A percentile compares a stretch with the other conserved stretches of the same genome.
Conservation (phyloP, 53 echinoderm and acorn worm species). For the Arbacia lixula region DNA sequence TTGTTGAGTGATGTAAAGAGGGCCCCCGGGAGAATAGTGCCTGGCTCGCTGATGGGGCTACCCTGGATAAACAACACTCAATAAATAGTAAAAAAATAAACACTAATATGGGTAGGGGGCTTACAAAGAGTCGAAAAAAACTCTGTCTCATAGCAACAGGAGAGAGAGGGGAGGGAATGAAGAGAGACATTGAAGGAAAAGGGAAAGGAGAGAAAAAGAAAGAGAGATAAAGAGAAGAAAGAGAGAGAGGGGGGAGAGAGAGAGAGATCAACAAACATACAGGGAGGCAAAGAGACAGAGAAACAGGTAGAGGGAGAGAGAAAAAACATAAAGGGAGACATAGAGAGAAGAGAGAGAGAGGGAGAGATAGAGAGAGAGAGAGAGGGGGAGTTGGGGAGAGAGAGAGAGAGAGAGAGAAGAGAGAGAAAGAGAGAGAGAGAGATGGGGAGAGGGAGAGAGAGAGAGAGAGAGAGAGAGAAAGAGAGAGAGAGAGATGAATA, state of each 20-base stretch:
- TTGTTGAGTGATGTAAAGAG: no score
- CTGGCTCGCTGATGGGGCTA: no score
- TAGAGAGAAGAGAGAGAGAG: not conserved
- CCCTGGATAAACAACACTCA: no score
- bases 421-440: not conserved
- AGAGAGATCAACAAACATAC: not conserved
- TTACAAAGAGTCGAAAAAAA: no score
- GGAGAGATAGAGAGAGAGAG: not conserved
- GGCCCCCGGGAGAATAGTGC: no score
- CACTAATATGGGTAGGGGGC: no score
- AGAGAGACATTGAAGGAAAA: no score
- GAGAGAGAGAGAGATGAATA: not conserved
- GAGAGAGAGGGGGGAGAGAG: not conserved
- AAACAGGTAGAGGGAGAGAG: not conserved
- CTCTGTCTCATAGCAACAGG: no score
- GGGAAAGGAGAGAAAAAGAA: no score
- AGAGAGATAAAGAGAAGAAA: not conserved
- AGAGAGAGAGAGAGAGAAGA: not conserved
- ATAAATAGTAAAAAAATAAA: no score
- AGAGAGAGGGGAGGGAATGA: no score
- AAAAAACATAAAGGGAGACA: not conserved
- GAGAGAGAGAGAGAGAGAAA: conserved; percentile 3
- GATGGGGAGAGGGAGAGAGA: not conserved
- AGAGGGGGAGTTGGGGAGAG: not conserved
- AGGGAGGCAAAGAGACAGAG: not conserved